These are phyloP conservation scores for Byasa hedistus DNA, from an alignment of 2,888 invertebrate species.

Conservation along the genomic window DNA sequence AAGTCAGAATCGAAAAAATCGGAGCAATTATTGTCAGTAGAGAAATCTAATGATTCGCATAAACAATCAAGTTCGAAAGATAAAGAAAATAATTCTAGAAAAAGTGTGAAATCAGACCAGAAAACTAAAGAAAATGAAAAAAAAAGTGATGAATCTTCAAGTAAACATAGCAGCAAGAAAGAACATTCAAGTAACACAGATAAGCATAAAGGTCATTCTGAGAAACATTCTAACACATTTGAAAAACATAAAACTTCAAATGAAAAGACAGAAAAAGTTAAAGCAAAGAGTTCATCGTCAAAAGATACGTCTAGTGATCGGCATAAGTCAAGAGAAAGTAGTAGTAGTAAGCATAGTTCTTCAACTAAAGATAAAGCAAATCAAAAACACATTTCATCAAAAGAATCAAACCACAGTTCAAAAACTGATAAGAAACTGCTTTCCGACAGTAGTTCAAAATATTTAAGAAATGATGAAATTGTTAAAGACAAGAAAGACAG, in stretches of 20 bases:
- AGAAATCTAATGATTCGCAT: conserved; percentile 27
- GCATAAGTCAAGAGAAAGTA: conserved; percentile 55
- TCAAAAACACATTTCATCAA: conserved; percentile 55
- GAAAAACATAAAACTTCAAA: conserved; percentile 50
- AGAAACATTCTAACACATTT: conserved; percentile 47
- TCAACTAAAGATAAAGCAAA: conserved; percentile 45
- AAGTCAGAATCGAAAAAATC: conserved; percentile 30
- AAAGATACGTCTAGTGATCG: conserved; percentile 53
- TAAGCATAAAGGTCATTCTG: conserved; percentile 44
- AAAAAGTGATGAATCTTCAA: conserved; percentile 42
- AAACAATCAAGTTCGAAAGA: conserved; percentile 52
- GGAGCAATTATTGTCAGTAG: conserved; percentile 10
- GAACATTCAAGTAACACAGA: conserved; percentile 42
- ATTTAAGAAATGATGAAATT: conserved; percentile 44
- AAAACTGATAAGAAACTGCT: conserved; percentile 23
- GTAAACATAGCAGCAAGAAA: conserved; percentile 42
- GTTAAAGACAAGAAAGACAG: conserved; percentile 48
- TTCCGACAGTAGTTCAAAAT: conserved; percentile 51
- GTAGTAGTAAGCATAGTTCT: conserved; percentile 62
- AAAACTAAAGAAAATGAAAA: conserved; percentile 49
- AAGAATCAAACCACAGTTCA: conserved; percentile 26
- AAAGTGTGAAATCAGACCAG: conserved; percentile 49
- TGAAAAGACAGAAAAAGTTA: conserved; percentile 42
- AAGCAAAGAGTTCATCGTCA: conserved; percentile 51
- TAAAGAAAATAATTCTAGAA: conserved; percentile 49